These are phyloP conservation scores for Rhea americana DNA, from an alignment of 2,113 vertebrate species.

Conservation along the genomic window DNA sequence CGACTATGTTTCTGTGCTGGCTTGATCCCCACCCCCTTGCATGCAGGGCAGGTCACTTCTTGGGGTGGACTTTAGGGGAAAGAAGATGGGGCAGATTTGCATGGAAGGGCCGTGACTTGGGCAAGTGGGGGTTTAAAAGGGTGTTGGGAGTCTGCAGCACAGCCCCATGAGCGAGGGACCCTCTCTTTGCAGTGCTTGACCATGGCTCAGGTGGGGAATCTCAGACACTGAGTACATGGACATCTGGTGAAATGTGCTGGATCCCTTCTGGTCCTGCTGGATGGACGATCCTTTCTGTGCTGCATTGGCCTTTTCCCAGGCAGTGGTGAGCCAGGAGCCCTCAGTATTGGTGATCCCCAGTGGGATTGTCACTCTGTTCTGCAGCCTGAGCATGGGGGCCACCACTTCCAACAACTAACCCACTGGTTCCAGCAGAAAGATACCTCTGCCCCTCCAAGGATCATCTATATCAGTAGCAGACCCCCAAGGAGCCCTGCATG, in stretches of 20 bases:
- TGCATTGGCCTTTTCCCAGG: neutral
- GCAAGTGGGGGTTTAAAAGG: neutral
- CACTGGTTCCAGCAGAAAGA: neutral
- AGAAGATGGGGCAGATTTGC: neutral
- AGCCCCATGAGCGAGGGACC: rapidly evolving
- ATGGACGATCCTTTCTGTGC: neutral
- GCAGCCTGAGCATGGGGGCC: neutral
- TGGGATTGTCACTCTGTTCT: neutral
- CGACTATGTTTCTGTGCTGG: too few relatives aligned
- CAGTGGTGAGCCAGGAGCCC: neutral
- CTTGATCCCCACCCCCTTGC: too few relatives aligned
- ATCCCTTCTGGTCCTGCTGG: too few relatives aligned
- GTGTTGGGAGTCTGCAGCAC: rapidly evolving
- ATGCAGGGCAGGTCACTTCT: too few relatives aligned
- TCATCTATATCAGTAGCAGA: neutral
- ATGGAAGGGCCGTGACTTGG: neutral
- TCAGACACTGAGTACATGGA: neutral
- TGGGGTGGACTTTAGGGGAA: neutral
- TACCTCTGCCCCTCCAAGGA: neutral
- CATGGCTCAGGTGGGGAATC: neutral
- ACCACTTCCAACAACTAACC: neutral
- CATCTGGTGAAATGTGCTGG: too few relatives aligned
- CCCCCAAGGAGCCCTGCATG: neutral
- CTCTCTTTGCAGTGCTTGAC: rapidly evolving
- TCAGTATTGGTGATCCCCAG: neutral